Conservation (phyloP, 2,888 invertebrate genomes). For the Stenchaetothrips biformis region DNA sequence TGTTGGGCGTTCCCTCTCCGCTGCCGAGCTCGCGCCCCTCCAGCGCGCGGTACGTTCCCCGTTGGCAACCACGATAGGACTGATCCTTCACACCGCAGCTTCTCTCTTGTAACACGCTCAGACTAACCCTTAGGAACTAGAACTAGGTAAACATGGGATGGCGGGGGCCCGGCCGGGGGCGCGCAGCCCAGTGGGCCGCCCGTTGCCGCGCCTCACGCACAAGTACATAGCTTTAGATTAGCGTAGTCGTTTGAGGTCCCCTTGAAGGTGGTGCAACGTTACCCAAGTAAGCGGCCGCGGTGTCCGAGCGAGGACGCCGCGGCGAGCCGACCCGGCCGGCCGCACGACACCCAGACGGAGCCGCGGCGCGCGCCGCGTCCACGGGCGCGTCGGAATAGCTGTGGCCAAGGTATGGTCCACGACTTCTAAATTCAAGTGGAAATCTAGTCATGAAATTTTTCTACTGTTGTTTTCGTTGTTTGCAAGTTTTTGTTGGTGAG, state of each 20-base stretch:
- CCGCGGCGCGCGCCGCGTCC: background rate
- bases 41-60: too few relatives aligned
- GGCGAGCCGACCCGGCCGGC: background rate
- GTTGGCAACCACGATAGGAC: too few relatives aligned
- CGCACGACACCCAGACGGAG: background rate
- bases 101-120: too few relatives aligned
- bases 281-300: background rate
- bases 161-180: too few relatives aligned
- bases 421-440: background rate
- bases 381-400: background rate
- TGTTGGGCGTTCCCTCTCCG: too few relatives aligned
- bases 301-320: background rate
- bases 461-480: background rate
- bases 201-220: too few relatives aligned
- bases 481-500: too few relatives aligned
- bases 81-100: too few relatives aligned
- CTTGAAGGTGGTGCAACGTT: background rate
- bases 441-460: constrained; percentile 19
- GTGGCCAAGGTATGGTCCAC: background rate
- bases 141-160: too few relatives aligned
- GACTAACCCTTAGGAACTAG: too few relatives aligned
- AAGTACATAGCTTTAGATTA: background rate
- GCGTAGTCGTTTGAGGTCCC: background rate
- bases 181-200: too few relatives aligned
- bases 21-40: too few relatives aligned